A percentile compares a stretch with the other conserved stretches of the same genome.
These are phyloP conservation scores for Rhynchomys soricoides DNA, from an alignment of 2,113 vertebrate genomes.

Conservation along the genomic window DNA sequence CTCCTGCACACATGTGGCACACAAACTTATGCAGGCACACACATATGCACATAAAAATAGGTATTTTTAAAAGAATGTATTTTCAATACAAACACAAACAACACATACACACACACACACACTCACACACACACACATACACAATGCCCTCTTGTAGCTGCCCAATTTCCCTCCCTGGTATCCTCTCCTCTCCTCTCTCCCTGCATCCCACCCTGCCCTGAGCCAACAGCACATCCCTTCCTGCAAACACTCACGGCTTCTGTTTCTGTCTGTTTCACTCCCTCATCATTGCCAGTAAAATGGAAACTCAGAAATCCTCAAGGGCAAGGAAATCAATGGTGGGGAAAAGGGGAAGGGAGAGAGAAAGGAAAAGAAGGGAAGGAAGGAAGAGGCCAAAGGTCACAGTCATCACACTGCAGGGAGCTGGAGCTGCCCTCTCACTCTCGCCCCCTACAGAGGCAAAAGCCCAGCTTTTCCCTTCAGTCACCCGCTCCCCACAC, in stretches of 20 bases:
- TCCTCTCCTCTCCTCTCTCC: background rate
- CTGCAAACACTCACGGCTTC: background rate
- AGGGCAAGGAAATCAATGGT: background rate
- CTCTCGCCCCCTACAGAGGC: rapidly evolving
- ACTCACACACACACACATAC: background rate
- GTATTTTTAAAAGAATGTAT: background rate
- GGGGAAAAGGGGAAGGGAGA: background rate
- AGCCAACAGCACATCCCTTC: background rate
- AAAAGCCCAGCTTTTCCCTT: background rate
- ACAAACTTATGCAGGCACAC: background rate
- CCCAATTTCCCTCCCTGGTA: background rate
- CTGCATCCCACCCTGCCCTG: background rate
- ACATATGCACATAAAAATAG: background rate
- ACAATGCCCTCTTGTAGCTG: background rate
- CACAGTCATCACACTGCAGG: background rate
- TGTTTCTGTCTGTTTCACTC: background rate
- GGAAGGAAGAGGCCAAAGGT: background rate
- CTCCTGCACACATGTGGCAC: background rate
- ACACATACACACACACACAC: background rate
- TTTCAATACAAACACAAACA: background rate
- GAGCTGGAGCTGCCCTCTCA: background rate
- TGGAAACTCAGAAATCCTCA: background rate
- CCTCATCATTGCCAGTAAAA: no score
- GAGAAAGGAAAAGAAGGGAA: background rate
- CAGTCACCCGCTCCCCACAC: background rate